phyloP scores from a whole-genome alignment of 2,113 vertebrate genomes.

The Ciconia boyciana region DNA sequence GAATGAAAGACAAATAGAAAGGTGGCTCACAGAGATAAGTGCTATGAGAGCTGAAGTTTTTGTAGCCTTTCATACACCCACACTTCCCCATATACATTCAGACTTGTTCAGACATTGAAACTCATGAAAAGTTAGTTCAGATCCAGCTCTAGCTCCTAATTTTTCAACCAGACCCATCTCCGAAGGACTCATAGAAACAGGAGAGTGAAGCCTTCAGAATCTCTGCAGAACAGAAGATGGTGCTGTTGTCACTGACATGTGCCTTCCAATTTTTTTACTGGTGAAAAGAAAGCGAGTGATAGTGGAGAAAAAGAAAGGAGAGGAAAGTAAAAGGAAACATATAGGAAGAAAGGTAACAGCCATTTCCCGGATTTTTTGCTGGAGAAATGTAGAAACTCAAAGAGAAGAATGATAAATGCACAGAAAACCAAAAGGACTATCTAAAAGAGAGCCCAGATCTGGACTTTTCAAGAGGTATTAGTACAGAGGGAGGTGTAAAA shows the following conservation, averaged over 20 bases:
- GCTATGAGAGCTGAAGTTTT: not conserved
- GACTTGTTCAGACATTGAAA: not conserved
- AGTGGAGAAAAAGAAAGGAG: not conserved
- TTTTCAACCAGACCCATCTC: not conserved
- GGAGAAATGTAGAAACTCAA: not conserved
- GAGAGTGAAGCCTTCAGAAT: not conserved
- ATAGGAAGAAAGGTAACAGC: not conserved
- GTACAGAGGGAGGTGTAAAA: not conserved
- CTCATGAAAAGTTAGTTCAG: not conserved
- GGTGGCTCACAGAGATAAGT: not conserved
- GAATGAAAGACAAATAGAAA: not conserved
- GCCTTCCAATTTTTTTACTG: not conserved
- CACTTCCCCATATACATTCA: not conserved
- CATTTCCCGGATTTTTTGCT: not conserved
- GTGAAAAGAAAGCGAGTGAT: not conserved
- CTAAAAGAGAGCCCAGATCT: not conserved
- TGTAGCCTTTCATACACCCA: not conserved
- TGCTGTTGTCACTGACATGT: slow-evolving; percentile 36
- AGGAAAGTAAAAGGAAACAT: not conserved
- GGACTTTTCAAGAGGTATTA: not conserved
- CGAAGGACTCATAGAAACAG: not conserved
- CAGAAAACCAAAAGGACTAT: not conserved
- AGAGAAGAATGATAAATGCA: not conserved
- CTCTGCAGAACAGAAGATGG: slow-evolving; percentile 61
- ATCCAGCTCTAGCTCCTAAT: not conserved